Evolutionary conservation across 2,113 vertebrate species (phyloP).

Genomic region (Ctenodactylus gundi): DNA sequence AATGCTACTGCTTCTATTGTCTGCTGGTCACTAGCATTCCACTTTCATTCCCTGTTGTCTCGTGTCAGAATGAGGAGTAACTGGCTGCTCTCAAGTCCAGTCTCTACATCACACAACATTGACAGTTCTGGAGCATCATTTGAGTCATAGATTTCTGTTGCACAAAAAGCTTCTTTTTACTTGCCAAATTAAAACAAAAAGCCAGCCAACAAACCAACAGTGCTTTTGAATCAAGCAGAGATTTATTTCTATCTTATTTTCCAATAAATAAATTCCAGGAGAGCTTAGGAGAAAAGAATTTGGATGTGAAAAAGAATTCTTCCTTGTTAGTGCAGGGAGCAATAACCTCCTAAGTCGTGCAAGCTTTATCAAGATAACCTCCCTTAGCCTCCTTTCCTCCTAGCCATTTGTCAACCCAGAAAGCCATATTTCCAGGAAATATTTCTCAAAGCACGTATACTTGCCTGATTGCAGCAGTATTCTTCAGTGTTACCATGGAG

Average conservation of each 20-base stretch:
- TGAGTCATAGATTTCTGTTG: neutral
- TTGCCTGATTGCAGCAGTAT: too few relatives aligned
- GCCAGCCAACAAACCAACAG: neutral
- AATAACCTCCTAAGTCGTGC: neutral
- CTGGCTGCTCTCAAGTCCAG: neutral
- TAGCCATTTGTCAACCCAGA: neutral
- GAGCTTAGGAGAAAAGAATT: neutral
- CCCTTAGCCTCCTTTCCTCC: neutral
- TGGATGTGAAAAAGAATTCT: neutral
- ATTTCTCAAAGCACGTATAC: neutral
- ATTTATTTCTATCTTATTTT: neutral
- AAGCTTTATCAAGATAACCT: neutral
- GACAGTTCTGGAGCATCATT: neutral
- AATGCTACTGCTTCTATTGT: neutral
- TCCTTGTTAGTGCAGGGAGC: neutral
- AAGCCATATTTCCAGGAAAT: neutral
- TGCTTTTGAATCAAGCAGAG: neutral
- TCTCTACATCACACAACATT: neutral
- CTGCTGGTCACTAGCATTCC: neutral
- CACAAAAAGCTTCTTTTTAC: neutral
- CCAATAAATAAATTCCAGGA: neutral
- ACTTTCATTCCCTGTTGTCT: neutral
- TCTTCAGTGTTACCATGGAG: too few relatives aligned
- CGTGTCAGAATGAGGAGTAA: neutral
- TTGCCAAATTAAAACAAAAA: neutral